phyloP scores from a whole-genome alignment of 2,797 vertebrate species.

The Onychomys leucogaster region DNA sequence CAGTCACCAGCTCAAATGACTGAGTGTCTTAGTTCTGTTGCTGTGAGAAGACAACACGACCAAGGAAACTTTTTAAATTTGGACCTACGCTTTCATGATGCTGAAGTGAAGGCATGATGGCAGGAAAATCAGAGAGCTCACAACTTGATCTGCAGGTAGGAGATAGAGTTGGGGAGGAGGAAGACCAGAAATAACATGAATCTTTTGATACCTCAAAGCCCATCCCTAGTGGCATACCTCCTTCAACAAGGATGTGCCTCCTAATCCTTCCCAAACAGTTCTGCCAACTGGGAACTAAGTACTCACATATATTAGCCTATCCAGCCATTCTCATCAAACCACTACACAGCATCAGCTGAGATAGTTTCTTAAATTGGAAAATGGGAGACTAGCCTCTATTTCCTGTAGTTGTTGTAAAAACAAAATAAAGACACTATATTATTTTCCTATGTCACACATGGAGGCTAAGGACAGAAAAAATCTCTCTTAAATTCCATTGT shows the following conservation, averaged over 20 bases:
- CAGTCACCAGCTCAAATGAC: background rate
- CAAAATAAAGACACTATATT: background rate
- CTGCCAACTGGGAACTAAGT: background rate
- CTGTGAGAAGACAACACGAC: background rate
- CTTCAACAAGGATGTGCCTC: background rate
- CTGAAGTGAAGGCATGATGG: background rate
- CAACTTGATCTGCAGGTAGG: background rate
- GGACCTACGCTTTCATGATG: background rate
- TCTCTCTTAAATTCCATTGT: background rate
- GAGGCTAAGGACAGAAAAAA: background rate
- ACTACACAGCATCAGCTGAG: background rate
- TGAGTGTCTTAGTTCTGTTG: background rate
- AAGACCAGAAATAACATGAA: background rate
- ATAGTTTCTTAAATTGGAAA: background rate
- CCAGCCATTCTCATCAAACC: background rate
- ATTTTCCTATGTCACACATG: background rate
- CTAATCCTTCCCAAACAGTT: background rate
- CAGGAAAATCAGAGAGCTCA: background rate
- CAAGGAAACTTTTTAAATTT: background rate
- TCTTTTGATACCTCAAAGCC: background rate
- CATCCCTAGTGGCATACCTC: background rate
- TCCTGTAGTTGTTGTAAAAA: background rate
- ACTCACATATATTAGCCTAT: background rate
- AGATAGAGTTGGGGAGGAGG: too few relatives aligned
- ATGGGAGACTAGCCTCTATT: background rate